Evolutionary conservation across 2,888 invertebrate genomes (phyloP).

Genomic region (Cyaniris semiargus): DNA sequence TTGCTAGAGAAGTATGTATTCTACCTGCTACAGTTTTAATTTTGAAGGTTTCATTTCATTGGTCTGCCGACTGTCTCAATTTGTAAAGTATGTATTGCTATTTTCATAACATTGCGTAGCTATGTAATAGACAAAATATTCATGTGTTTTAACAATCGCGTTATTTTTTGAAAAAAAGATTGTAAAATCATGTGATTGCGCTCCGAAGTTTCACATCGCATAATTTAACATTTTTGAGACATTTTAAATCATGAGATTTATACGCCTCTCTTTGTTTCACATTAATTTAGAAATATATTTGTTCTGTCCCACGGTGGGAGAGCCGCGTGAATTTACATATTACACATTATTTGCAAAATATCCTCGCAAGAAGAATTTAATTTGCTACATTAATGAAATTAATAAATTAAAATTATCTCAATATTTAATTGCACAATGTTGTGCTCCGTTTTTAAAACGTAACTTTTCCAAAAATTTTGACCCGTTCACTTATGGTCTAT

Average conservation of each 20-base stretch:
- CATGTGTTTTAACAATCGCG: neutral
- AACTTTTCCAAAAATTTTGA: no score
- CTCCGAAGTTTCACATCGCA: constrained; percentile 25
- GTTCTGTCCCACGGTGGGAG: constrained; percentile 28
- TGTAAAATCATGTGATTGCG: constrained; percentile 21
- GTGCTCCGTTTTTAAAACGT: neutral
- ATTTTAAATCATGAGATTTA: constrained; percentile 27
- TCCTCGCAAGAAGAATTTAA: constrained; percentile 5
- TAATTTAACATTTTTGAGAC: constrained; percentile 25
- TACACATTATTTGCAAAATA: constrained; percentile 14
- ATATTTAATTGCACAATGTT: neutral
- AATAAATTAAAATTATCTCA: neutral
- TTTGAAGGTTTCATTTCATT: neutral
- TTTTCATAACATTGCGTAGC: neutral
- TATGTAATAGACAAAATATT: neutral
- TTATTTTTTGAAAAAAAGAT: constrained; percentile 10
- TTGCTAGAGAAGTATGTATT: neutral
- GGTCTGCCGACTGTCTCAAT: neutral
- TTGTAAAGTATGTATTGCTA: neutral
- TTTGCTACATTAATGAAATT: neutral
- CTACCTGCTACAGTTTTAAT: neutral
- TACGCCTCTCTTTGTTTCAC: constrained; percentile 26
- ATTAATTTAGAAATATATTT: constrained; percentile 29
- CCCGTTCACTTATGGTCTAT: no score
- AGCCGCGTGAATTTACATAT: constrained; percentile 14